Evolutionary conservation across 2,888 invertebrate species (phyloP).

Genomic region (Stenodera caucasica): DNA sequence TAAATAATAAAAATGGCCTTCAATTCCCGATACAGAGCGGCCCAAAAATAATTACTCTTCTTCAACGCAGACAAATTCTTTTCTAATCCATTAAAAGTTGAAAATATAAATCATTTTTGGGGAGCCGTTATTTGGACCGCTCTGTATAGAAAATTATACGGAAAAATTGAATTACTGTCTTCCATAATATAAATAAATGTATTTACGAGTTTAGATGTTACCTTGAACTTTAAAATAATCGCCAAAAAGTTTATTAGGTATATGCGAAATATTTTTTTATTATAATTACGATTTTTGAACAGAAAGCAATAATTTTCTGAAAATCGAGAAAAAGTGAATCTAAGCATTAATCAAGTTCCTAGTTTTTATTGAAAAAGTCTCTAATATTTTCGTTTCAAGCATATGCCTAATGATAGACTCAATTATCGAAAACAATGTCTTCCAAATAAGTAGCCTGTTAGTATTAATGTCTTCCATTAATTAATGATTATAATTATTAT

Average conservation of each 20-base stretch:
- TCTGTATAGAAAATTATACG: neutral
- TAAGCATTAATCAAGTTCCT: neutral
- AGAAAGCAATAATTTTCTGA: no score
- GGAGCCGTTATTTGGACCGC: no score
- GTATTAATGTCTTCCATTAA: conserved; percentile 39
- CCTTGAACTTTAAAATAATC: neutral
- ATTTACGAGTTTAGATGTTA: conserved; percentile 8
- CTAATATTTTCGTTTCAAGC: neutral
- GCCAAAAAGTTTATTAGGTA: neutral
- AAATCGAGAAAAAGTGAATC: no score
- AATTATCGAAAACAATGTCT: conserved; percentile 34
- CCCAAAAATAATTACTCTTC: no score
- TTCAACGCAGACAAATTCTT: no score
- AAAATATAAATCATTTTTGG: no score
- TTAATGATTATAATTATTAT: conserved; percentile 29
- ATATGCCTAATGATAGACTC: neutral
- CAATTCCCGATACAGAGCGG: conserved; percentile 4
- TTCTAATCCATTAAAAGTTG: no score
- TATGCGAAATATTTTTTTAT: neutral
- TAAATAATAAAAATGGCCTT: conserved; percentile 19
- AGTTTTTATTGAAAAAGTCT: neutral
- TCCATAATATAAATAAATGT: conserved; percentile 8
- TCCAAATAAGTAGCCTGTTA: conserved; percentile 36
- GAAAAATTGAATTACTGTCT: neutral
- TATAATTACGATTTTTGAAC: no score